phyloP scores from a whole-genome alignment of 2,797 vertebrate species.

The Botia almorhae region DNA sequence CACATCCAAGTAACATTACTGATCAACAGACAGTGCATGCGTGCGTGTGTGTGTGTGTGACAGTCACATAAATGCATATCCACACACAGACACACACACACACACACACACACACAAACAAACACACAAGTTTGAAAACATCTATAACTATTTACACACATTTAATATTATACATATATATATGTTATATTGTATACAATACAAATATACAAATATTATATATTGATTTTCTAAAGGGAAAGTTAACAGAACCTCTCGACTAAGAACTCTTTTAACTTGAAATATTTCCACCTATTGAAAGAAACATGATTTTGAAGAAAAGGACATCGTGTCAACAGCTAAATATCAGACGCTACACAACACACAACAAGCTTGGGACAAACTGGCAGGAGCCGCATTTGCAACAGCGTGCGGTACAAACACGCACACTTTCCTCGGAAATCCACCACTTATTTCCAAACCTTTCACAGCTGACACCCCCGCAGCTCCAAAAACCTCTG shows the following conservation, averaged over 20 bases:
- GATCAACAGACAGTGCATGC: not conserved
- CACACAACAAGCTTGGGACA: not conserved
- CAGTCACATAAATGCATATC: too few relatives aligned
- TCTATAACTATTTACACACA: not conserved
- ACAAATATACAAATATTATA: too few relatives aligned
- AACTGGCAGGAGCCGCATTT: not conserved
- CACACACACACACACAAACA: not conserved
- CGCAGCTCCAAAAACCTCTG: slow-evolving; percentile 32
- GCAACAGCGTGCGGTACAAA: slow-evolving; percentile 25
- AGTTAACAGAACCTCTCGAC: not conserved
- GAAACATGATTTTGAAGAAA: not conserved
- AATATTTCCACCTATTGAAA: not conserved
- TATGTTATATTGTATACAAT: too few relatives aligned
- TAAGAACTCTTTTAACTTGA: not conserved
- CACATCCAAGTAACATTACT: slow-evolving; percentile 9
- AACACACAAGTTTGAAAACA: not conserved
- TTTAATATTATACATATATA: not conserved
- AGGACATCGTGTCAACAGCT: not conserved
- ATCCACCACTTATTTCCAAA: slow-evolving; percentile 15
- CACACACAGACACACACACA: slow-evolving; percentile 22
- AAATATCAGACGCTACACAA: not conserved
- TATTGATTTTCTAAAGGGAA: not conserved
- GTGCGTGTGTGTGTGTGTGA: not conserved
- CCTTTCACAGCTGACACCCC: slow-evolving; percentile 29
- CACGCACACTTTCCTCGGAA: slow-evolving; percentile 28